Percentiles rank a stretch among this genome's conserved stretches.
Conservation (phyloP, 2,888 invertebrate genomes). For the Pseudococcus jackbeardsleyi region DNA sequence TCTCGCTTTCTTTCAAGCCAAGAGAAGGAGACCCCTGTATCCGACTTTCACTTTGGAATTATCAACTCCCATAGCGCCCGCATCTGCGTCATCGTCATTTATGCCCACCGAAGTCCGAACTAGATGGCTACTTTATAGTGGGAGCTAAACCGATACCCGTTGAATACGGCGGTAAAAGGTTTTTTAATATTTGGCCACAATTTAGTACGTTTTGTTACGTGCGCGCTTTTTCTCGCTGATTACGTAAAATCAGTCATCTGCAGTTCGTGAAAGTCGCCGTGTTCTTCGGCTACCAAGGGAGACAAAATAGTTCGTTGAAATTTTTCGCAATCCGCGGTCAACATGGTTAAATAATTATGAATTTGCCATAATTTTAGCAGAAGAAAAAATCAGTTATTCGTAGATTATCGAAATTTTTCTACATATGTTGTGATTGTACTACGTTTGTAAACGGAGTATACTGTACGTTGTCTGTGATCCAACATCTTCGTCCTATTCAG, state of each 20-base stretch:
- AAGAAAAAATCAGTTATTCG: background rate
- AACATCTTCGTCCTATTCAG: background rate
- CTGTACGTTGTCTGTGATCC: background rate
- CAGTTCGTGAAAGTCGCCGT: background rate
- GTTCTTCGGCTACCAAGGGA: no score
- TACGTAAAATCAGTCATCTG: background rate
- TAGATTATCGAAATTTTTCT: background rate
- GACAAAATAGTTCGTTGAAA: background rate
- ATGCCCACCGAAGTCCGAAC: constrained; percentile 53
- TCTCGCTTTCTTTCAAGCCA: constrained; percentile 59
- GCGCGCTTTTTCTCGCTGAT: constrained; percentile 24
- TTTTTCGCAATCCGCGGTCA: background rate
- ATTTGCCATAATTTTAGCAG: background rate
- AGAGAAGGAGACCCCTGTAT: constrained; percentile 52
- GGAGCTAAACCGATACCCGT: constrained; percentile 43
- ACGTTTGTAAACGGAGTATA: background rate
- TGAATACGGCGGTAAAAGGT: constrained; percentile 23
- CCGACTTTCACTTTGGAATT: constrained; percentile 58
- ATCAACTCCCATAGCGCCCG: constrained; percentile 32
- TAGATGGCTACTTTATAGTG: constrained; percentile 52
- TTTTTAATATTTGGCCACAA: constrained; percentile 11
- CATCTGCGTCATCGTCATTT: constrained; percentile 47
- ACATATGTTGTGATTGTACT: background rate
- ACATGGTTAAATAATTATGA: constrained; percentile 7
- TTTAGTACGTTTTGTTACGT: constrained; percentile 23